These are phyloP conservation scores for Oryzias curvinotus DNA, from an alignment of 2,113 vertebrate species.

Conservation along the genomic window DNA sequence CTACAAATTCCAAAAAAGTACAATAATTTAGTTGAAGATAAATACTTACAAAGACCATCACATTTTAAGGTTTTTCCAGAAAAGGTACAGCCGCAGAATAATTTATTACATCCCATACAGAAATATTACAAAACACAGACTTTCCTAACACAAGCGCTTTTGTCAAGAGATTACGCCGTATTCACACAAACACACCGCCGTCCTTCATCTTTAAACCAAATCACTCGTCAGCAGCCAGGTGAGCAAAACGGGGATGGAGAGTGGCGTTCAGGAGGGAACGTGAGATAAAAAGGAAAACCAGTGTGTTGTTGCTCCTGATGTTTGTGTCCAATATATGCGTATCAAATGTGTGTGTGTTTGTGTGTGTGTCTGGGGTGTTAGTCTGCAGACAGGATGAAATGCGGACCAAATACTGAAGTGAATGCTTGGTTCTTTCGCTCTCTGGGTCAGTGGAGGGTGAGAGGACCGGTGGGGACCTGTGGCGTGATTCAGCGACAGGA, in stretches of 20 bases:
- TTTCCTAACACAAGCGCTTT: constrained; percentile 59
- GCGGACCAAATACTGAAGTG: constrained; percentile 53
- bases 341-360: no score
- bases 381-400: background rate
- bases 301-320: no score
- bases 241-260: no score
- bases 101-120: constrained; percentile 80
- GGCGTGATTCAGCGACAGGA: constrained; percentile 57
- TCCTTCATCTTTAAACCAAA: constrained; percentile 63
- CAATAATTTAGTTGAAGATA: constrained; percentile 95
- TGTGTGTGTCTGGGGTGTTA: no score
- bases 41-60: constrained; percentile 86
- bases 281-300: no score
- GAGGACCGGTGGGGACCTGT: constrained; percentile 55
- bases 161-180: constrained; percentile 63
- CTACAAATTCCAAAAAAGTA: constrained; percentile 83
- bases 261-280: no score
- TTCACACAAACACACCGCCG: constrained; percentile 69
- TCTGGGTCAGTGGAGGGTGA: constrained; percentile 40
- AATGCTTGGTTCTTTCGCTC: constrained; percentile 55
- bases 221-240: background rate
- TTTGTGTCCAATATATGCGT: no score
- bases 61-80: constrained; percentile 75
- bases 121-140: constrained; percentile 76
- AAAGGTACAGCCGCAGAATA: constrained; percentile 77